These are phyloP conservation scores for Cactoblastis cactorum DNA, from an alignment of 2,888 invertebrate genomes.

Conservation along the genomic window DNA sequence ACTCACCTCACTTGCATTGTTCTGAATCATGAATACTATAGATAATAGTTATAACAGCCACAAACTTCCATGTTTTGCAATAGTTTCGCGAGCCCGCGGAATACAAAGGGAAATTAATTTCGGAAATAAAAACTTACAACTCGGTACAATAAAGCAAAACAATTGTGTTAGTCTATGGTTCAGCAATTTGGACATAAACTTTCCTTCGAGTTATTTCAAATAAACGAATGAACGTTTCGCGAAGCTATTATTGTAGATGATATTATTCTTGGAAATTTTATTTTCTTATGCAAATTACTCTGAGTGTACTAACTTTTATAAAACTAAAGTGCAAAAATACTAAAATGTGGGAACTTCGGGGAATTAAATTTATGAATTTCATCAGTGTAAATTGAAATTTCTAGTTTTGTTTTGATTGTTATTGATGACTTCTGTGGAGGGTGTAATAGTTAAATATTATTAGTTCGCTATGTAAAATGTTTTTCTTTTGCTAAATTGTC, in stretches of 20 bases:
- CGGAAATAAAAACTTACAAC: conserved; percentile 14
- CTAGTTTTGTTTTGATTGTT: too few species aligned
- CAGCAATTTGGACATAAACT: conserved; percentile 1
- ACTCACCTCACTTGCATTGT: background rate
- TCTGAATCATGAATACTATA: background rate
- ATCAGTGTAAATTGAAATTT: too few species aligned
- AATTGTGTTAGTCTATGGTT: conserved; percentile 3
- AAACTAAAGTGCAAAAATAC: too few species aligned
- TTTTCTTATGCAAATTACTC: background rate
- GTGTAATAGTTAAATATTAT: too few species aligned
- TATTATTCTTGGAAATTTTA: background rate
- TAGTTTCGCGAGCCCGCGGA: conserved; percentile 43
- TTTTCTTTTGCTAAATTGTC: too few species aligned
- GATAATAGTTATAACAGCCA: conserved; percentile 1
- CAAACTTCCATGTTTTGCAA: conserved; percentile 45
- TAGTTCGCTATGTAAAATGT: too few species aligned
- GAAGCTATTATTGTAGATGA: background rate
- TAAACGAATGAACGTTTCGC: background rate
- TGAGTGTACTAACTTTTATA: too few species aligned
- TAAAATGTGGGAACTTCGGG: too few species aligned
- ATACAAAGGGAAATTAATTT: conserved; percentile 35
- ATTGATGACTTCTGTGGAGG: too few species aligned
- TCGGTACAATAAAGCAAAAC: background rate
- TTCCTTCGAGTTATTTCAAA: background rate
- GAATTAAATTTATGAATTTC: too few species aligned